A percentile compares a stretch with the other conserved stretches of the same genome.
These are phyloP conservation scores for Bergia puertoricense DNA, from an alignment of 92 coral and sea anemone genomes.

Conservation along the genomic window DNA sequence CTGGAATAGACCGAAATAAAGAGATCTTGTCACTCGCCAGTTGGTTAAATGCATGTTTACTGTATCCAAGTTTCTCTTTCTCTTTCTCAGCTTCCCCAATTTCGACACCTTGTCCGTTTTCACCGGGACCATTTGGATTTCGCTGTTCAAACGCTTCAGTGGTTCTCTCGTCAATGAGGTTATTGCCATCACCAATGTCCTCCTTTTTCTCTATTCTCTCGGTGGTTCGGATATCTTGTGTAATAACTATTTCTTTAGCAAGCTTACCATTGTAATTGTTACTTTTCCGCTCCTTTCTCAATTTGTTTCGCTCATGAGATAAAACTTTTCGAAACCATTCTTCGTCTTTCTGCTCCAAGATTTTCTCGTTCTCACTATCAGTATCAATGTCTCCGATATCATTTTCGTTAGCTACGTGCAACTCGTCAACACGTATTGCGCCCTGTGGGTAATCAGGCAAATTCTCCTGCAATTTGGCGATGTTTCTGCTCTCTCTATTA, in stretches of 20 bases:
- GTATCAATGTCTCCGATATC: slow-evolving; percentile 41
- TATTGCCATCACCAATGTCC: not conserved
- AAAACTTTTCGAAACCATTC: slow-evolving; percentile 14
- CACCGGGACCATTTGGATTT: slow-evolving; percentile 85
- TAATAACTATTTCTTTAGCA: not conserved
- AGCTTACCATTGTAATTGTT: not conserved
- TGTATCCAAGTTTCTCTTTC: slow-evolving; percentile 75
- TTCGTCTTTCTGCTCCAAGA: slow-evolving; percentile 3
- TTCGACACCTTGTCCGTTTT: slow-evolving; percentile 75
- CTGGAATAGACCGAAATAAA: slow-evolving; percentile 79
- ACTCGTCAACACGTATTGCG: slow-evolving; percentile 12
- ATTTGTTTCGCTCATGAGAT: slow-evolving; percentile 7
- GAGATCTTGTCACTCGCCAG: slow-evolving; percentile 84
- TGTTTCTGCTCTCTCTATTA: not conserved
- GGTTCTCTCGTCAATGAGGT: not conserved
- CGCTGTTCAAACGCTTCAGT: slow-evolving; percentile 37
- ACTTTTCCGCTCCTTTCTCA: not conserved
- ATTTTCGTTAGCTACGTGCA: not conserved
- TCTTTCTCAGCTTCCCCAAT: slow-evolving; percentile 58
- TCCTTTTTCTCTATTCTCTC: not conserved
- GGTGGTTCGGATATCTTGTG: not conserved
- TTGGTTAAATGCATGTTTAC: slow-evolving; percentile 79
- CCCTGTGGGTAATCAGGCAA: not conserved
- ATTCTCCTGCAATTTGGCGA: not conserved
- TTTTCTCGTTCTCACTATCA: not conserved